A percentile compares a stretch with the other conserved stretches of the same genome.
These are phyloP conservation scores for Hippopotamyrus pictus DNA, from an alignment of 2,797 vertebrate genomes.

Conservation along the genomic window DNA sequence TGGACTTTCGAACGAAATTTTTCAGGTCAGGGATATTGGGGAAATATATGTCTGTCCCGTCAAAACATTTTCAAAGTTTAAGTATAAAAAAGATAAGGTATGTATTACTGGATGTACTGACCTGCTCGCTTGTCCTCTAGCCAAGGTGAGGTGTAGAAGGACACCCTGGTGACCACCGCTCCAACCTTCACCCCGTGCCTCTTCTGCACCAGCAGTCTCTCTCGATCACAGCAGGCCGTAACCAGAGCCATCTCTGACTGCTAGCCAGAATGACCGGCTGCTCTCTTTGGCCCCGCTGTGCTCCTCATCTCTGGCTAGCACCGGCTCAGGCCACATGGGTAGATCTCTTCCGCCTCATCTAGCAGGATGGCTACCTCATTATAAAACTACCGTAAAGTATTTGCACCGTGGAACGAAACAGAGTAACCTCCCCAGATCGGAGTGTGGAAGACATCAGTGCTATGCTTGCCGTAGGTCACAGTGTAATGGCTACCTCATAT, in stretches of 20 bases:
- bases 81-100: not conserved
- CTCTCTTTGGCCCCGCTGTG: not conserved
- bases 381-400: not conserved
- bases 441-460: not conserved
- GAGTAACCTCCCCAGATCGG: not conserved
- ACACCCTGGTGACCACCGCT: not conserved
- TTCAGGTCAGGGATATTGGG: not conserved
- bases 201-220: slow-evolving; percentile 5
- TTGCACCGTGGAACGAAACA: not conserved
- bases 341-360: slow-evolving; percentile 12
- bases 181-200: not conserved
- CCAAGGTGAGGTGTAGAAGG: not conserved
- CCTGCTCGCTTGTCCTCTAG: not conserved
- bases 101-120: not conserved
- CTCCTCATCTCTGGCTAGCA: slow-evolving; percentile 11
- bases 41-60: not conserved
- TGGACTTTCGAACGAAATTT: not conserved
- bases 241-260: slow-evolving; percentile 7
- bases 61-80: slow-evolving; percentile 4
- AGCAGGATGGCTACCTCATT: slow-evolving; percentile 9
- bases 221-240: slow-evolving; percentile 6
- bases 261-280: slow-evolving; percentile 13
- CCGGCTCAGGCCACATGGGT: slow-evolving; percentile 13
- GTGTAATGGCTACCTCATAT: not conserved
- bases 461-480: not conserved